Conservation (phyloP, 2,113 vertebrate genomes). For the Misgurnus mizolepis region DNA sequence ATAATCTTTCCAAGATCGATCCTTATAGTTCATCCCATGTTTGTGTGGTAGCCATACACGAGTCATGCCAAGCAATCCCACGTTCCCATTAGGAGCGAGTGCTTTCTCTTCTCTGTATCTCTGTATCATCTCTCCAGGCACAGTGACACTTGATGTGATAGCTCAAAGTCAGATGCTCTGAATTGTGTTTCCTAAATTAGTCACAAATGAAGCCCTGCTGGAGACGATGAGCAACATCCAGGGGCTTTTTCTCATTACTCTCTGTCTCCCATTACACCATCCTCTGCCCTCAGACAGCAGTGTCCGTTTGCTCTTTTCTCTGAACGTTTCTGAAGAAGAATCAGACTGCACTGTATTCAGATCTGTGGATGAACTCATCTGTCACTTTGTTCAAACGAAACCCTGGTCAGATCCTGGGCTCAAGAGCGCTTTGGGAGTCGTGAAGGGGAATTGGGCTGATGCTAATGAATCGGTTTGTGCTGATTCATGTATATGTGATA, state of each 20-base stretch:
- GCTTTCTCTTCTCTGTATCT: constrained; percentile 22
- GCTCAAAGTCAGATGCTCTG: constrained; percentile 50
- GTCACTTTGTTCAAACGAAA: constrained; percentile 41
- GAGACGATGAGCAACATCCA: constrained; percentile 55
- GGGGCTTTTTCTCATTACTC: constrained; percentile 56
- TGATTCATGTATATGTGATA: constrained; percentile 42
- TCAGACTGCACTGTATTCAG: constrained; percentile 46
- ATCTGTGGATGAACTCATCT: constrained; percentile 45
- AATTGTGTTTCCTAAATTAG: constrained; percentile 52
- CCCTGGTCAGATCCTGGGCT: constrained; percentile 19
- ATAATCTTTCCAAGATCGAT: background rate
- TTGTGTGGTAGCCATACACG: constrained; percentile 11
- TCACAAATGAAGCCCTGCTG: constrained; percentile 53
- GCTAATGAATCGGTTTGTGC: constrained; percentile 54
- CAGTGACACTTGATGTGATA: constrained; percentile 37
- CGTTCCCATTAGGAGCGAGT: constrained; percentile 20
- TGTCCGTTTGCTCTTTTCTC: constrained; percentile 41
- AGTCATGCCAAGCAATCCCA: background rate
- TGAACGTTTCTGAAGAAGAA: constrained; percentile 46
- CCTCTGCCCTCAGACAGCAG: constrained; percentile 50
- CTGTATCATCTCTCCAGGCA: constrained; percentile 34
- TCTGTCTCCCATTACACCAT: constrained; percentile 33
- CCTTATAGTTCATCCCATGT: background rate
- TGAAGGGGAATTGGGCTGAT: constrained; percentile 24
- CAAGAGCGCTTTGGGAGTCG: constrained; percentile 1